These are phyloP conservation scores for Oncorhynchus clarkii DNA, from an alignment of 2,113 vertebrate genomes.

Conservation along the genomic window DNA sequence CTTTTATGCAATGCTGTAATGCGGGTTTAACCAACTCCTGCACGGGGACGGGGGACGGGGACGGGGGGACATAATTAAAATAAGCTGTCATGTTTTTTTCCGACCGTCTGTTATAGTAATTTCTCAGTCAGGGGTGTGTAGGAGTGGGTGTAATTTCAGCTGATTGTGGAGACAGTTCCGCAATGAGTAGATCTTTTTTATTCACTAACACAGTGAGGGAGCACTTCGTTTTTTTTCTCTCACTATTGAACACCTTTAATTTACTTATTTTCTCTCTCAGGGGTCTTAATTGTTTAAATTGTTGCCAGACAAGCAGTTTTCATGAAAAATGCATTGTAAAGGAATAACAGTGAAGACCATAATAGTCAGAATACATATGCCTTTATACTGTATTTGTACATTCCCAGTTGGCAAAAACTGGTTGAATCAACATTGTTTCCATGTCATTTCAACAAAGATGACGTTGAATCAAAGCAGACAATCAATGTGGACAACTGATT, in stretches of 20 bases:
- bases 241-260: conserved; percentile 19
- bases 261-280: conserved; percentile 19
- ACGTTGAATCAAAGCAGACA: too few relatives aligned
- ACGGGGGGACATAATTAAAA: conserved; percentile 50
- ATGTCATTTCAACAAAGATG: too few relatives aligned
- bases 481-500: too few relatives aligned
- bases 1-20: conserved; percentile 41
- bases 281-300: conserved; percentile 15
- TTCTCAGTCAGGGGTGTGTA: conserved; percentile 49
- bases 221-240: conserved; percentile 17
- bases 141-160: conserved; percentile 56
- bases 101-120: conserved; percentile 55
- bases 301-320: conserved; percentile 12
- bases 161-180: conserved; percentile 53
- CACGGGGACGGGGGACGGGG: background rate
- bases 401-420: too few relatives aligned
- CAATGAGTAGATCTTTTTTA: conserved; percentile 34
- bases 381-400: too few relatives aligned
- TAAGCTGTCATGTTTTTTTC: conserved; percentile 48
- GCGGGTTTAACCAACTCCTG: conserved; percentile 48
- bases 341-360: background rate
- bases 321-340: background rate
- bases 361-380: too few relatives aligned
- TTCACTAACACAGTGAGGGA: background rate
- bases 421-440: too few relatives aligned